A percentile compares a stretch with the other conserved stretches of the same genome.
phyloP scores from a whole-genome alignment of 2,888 invertebrate species.

The Caenorhabditis sp. region DNA sequence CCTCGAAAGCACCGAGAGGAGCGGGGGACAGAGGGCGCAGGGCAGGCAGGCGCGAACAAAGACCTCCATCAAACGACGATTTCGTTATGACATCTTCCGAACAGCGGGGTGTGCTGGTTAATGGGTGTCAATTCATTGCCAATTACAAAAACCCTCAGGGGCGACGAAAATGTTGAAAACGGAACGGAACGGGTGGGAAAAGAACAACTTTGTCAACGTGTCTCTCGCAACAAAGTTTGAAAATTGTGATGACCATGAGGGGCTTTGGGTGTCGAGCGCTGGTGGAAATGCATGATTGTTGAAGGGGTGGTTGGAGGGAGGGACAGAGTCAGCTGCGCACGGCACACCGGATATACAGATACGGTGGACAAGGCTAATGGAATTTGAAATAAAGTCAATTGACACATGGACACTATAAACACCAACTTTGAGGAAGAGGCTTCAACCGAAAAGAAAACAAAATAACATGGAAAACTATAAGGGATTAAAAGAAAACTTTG shows the following conservation, averaged over 20 bases:
- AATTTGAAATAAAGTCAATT: slow-evolving; percentile 44
- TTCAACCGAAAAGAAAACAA: too few relatives aligned
- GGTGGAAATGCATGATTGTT: slow-evolving; percentile 27
- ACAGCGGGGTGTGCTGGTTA: slow-evolving; percentile 64
- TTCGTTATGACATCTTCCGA: slow-evolving; percentile 57
- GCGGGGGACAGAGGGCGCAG: slow-evolving; percentile 4
- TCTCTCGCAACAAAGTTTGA: slow-evolving; percentile 20
- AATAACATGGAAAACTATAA: too few relatives aligned
- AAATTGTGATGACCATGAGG: neutral
- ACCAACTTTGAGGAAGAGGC: too few relatives aligned
- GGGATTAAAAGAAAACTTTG: slow-evolving; percentile 1
- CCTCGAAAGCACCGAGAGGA: slow-evolving; percentile 30
- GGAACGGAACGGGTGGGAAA: slow-evolving; percentile 43
- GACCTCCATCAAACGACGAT: slow-evolving; percentile 58
- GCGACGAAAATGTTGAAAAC: slow-evolving; percentile 48
- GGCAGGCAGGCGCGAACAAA: slow-evolving; percentile 51
- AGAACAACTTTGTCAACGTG: slow-evolving; percentile 7
- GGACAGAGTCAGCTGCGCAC: slow-evolving; percentile 30
- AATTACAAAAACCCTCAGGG: slow-evolving; percentile 56
- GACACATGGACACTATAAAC: slow-evolving; percentile 46
- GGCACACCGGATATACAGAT: slow-evolving; percentile 55
- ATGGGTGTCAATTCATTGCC: slow-evolving; percentile 65
- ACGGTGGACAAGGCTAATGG: slow-evolving; percentile 59
- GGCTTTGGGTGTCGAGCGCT: neutral
- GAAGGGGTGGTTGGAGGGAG: slow-evolving; percentile 11